Percentiles rank a stretch among this genome's conserved stretches.
Evolutionary conservation across 2,888 invertebrate genomes (phyloP).

Genomic region (Sinopyrophorus schimmeli): DNA sequence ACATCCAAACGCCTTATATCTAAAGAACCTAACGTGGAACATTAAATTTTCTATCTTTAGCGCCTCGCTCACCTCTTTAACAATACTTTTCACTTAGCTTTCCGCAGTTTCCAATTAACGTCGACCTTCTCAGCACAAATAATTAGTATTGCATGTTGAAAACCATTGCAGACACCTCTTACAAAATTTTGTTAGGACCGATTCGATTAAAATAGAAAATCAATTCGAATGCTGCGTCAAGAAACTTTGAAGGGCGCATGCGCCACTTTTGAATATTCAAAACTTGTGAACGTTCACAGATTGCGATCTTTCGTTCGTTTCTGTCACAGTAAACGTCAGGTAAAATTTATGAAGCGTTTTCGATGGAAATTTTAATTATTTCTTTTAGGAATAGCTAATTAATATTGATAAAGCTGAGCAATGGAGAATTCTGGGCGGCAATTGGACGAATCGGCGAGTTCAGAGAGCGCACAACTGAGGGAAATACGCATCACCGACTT

Average conservation of each 20-base stretch:
- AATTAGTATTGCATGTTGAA: constrained; percentile 1
- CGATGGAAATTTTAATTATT: too few species aligned
- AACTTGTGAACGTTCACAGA: not conserved
- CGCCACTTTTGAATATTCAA: constrained; percentile 6
- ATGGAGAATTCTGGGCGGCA: too few species aligned
- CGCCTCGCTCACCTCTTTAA: constrained; percentile 6
- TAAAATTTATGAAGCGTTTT: too few species aligned
- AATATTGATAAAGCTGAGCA: too few species aligned
- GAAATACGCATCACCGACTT: too few species aligned
- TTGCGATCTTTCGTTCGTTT: not conserved
- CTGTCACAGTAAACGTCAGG: too few species aligned
- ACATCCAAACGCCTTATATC: not conserved
- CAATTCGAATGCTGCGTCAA: constrained; percentile 21
- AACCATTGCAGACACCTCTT: constrained; percentile 6
- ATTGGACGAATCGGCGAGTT: too few species aligned
- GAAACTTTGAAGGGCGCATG: constrained; percentile 6
- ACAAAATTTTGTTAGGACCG: constrained; percentile 12
- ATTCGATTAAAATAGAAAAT: constrained; percentile 13
- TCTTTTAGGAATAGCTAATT: too few species aligned
- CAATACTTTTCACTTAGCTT: not conserved
- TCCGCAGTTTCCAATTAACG: constrained; percentile 1
- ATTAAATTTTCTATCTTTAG: not conserved
- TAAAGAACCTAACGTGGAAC: not conserved
- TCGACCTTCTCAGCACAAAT: too few species aligned
- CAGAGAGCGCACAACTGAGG: too few species aligned